A percentile compares a stretch with the other conserved stretches of the same genome.
Conservation (phyloP, 1,140 invertebrate species). For the Micrasema longulum region DNA sequence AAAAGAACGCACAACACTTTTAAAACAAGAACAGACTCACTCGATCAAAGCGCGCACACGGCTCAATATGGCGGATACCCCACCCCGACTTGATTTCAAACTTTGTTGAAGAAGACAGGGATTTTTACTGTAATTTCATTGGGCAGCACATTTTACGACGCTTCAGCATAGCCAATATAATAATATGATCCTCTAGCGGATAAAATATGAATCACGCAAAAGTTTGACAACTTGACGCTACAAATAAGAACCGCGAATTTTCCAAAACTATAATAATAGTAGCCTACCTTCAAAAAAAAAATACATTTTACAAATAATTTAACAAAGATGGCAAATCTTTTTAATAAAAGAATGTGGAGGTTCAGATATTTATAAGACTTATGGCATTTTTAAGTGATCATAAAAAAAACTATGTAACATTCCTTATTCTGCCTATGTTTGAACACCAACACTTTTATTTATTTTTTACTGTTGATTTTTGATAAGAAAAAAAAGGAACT, state of each 20-base stretch:
- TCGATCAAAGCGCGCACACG: conserved; percentile 46
- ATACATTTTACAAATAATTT: too few relatives aligned
- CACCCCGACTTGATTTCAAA: conserved; percentile 49
- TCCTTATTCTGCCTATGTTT: too few relatives aligned
- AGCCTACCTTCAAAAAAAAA: too few relatives aligned
- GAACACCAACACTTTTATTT: too few relatives aligned
- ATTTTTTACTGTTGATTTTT: too few relatives aligned
- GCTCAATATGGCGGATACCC: conserved; percentile 51
- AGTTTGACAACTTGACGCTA: background rate
- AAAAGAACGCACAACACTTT: conserved; percentile 44
- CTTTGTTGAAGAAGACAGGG: conserved; percentile 46
- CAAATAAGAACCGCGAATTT: conserved; percentile 3
- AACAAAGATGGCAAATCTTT: too few relatives aligned
- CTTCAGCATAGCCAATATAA: conserved; percentile 43
- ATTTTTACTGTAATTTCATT: conserved; percentile 38
- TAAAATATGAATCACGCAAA: conserved; percentile 26
- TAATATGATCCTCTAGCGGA: conserved; percentile 9
- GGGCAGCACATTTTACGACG: conserved; percentile 44
- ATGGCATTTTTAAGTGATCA: too few relatives aligned
- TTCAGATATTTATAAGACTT: too few relatives aligned
- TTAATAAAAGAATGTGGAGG: too few relatives aligned
- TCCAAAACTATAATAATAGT: too few relatives aligned
- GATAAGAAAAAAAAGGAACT: too few relatives aligned
- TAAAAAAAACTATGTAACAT: too few relatives aligned
- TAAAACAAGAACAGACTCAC: conserved; percentile 47